A percentile compares a stretch with the other conserved stretches of the same genome.
phyloP scores from a whole-genome alignment of 37 sponge, comb jelly and placozoan species.

The Oopsacas minuta region DNA sequence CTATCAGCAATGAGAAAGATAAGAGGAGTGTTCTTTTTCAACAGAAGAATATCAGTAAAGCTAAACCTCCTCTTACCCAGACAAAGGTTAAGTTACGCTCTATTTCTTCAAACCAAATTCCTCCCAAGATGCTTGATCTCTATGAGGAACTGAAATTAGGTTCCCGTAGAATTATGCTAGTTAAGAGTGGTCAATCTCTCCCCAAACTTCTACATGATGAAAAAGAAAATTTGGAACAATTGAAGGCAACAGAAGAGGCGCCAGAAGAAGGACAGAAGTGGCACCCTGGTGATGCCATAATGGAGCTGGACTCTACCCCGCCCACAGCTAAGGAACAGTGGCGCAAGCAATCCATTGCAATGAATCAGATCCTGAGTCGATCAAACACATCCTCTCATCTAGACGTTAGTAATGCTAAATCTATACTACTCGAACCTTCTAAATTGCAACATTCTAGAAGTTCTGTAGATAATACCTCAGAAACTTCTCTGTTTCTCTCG shows the following conservation, averaged over 20 bases:
- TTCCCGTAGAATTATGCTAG: neutral
- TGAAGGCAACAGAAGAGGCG: neutral
- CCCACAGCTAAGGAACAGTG: neutral
- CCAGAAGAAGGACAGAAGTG: conserved; percentile 5
- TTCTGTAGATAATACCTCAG: neutral
- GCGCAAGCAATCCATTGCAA: conserved; percentile 3
- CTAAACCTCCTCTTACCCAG: neutral
- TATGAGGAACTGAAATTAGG: neutral
- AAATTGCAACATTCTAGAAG: neutral
- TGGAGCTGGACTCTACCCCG: neutral
- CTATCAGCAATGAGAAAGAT: neutral
- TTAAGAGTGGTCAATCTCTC: neutral
- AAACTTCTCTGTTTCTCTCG: neutral
- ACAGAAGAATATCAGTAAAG: neutral
- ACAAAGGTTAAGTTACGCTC: neutral
- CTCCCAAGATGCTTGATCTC: conserved; percentile 1
- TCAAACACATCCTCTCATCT: neutral
- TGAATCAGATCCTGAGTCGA: neutral
- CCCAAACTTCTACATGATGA: neutral
- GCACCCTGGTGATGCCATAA: neutral
- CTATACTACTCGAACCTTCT: neutral
- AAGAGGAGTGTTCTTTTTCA: neutral
- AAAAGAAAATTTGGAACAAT: neutral
- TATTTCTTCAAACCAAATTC: neutral
- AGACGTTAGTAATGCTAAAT: neutral